Base-by-base conservation (phyloP, 2,888 invertebrate genomes). In the Onthophagus sagittarius region DNA sequence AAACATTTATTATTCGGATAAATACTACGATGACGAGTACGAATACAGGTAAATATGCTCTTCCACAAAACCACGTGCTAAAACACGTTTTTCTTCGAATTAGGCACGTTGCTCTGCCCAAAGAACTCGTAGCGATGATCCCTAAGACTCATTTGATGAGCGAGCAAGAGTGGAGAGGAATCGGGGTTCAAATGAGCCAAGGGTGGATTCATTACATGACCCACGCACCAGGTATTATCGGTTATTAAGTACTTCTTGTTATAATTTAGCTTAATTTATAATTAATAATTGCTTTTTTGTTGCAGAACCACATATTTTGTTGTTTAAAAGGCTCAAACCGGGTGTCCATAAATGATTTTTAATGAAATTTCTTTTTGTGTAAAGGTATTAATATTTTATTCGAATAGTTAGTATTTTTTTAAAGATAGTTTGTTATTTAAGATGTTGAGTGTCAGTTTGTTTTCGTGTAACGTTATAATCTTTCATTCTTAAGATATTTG, bases 161-260 rank as follows among this genome's bases (percentile, higher is more conserved):
- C 0, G 98, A 98, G 85, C 87, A 90, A 67, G 98, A 98, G 86
- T 98, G 98, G 98, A 90, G 98, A 81, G 88, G 92, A 73, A 93
- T 98, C 77, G 98, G 98, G 0, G 96, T 98, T 0, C 97, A 97
- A 85, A 98, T 98, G 85, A 97, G 97, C 81, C 94, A 94, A 80
- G 98, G 98, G 70, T 98, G 98, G 98, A 90, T 96, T 11, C 98
- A 98, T 86, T 98, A 98, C 81, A 97, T 98, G 97, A 93, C 92
- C 77, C 98, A 98, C 85, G 91, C 94, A 81, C 98, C 98, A 83
- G 96, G 95, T 95, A 9, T n/a, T n/a, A n/a, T n/a, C n/a, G n/a
- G 2, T 53, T 53, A 9, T 53, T 11, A 11, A 53, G n/a, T n/a
- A n/a, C n/a, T n/a, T n/a, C n/a, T 53, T 53, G 6, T 53, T 53